A percentile compares a stretch with the other conserved stretches of the same genome.
phyloP scores from a whole-genome alignment of 2,113 vertebrate genomes.

The Ictalurus furcatus region DNA sequence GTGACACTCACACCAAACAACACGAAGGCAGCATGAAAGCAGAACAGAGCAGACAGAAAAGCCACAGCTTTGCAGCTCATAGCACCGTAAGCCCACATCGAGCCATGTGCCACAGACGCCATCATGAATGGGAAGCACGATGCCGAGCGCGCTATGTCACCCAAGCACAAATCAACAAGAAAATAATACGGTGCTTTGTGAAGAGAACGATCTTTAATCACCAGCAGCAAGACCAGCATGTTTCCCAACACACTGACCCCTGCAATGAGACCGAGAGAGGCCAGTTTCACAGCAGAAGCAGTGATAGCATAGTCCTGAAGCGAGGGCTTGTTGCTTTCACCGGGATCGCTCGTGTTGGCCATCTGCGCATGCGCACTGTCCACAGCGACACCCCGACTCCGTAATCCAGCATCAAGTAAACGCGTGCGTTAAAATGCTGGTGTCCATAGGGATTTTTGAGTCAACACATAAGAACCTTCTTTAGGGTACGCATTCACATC shows the following conservation, averaged over 20 bases:
- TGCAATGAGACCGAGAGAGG: slow-evolving; percentile 86
- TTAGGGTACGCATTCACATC: neutral
- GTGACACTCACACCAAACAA: slow-evolving; percentile 94
- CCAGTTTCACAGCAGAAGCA: slow-evolving; percentile 84
- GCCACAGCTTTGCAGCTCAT: slow-evolving; percentile 91
- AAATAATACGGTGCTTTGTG: slow-evolving; percentile 92
- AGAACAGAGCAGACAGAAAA: slow-evolving; percentile 91
- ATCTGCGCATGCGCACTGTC: slow-evolving; percentile 71
- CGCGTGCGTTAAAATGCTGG: neutral
- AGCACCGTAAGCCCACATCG: slow-evolving; percentile 80
- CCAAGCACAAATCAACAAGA: slow-evolving; percentile 91
- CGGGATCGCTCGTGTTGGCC: slow-evolving; percentile 86
- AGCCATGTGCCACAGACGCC: slow-evolving; percentile 84
- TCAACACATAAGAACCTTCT: neutral
- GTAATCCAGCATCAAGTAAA: slow-evolving; percentile 66
- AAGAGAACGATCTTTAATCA: slow-evolving; percentile 87
- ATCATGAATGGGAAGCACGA: slow-evolving; percentile 95
- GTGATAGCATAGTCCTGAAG: slow-evolving; percentile 79
- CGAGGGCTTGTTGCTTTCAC: slow-evolving; percentile 81
- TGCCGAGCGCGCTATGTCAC: slow-evolving; percentile 86
- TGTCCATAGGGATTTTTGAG: neutral
- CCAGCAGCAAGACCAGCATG: slow-evolving; percentile 84
- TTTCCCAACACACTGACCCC: slow-evolving; percentile 89
- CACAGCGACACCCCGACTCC: slow-evolving; percentile 46
- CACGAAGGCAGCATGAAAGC: slow-evolving; percentile 94